Percentiles rank a stretch among this genome's conserved stretches.
These are phyloP conservation scores for Apodemus speciosus DNA, from an alignment of 2,113 vertebrate species.

Conservation along the genomic window DNA sequence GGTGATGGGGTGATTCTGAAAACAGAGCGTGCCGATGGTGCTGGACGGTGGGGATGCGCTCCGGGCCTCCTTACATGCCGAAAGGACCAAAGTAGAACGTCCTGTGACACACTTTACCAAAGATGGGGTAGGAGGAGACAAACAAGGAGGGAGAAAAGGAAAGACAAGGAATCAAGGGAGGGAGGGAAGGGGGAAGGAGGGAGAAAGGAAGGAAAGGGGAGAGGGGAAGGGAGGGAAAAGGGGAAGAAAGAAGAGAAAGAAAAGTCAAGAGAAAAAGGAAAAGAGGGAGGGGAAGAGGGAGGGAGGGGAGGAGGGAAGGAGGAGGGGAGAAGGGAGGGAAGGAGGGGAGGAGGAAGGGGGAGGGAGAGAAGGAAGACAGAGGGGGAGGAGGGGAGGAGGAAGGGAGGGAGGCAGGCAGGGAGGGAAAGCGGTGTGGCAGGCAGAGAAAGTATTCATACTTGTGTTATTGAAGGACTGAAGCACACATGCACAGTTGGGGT, in stretches of 20 bases:
- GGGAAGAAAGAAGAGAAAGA: background rate
- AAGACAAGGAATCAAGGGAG: background rate
- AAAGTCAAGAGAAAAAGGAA: background rate
- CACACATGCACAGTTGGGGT: background rate
- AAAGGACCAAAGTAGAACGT: background rate
- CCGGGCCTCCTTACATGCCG: no score
- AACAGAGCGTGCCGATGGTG: background rate
- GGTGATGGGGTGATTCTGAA: background rate
- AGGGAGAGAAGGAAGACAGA: accelerated
- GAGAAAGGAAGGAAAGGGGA: accelerated
- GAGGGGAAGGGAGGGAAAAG: background rate
- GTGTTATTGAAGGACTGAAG: background rate
- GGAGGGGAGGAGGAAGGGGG: accelerated
- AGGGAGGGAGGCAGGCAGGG: no score
- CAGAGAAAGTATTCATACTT: background rate
- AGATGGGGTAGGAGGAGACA: background rate
- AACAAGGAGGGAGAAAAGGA: background rate
- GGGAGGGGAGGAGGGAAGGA: accelerated
- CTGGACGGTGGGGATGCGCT: background rate
- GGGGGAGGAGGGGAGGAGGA: accelerated
- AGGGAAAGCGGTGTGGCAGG: background rate
- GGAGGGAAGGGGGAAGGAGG: background rate
- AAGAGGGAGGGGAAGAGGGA: no score
- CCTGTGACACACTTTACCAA: background rate
- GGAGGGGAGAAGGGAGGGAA: accelerated